Evolutionary conservation across 1,140 invertebrate species (phyloP).

Genomic region (Pachyrhynchus sulphureomaculatus): DNA sequence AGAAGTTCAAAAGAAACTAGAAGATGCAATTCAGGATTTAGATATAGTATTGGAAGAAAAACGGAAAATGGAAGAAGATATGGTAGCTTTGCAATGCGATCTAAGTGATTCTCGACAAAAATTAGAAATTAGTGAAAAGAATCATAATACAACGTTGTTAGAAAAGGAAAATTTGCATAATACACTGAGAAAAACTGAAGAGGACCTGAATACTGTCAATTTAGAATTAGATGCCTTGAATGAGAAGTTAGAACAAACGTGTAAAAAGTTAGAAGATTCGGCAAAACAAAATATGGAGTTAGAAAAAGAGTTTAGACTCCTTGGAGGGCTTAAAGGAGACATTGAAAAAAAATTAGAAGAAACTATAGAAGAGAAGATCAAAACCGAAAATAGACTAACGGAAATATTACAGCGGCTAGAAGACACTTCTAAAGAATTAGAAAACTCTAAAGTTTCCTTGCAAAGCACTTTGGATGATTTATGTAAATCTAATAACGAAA

Average conservation of each 20-base stretch:
- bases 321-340: too few relatives aligned
- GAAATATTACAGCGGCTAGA: too few relatives aligned
- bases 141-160: too few relatives aligned
- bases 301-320: too few relatives aligned
- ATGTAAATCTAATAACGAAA: not conserved
- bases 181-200: not conserved
- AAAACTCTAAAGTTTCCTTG: conserved; percentile 3
- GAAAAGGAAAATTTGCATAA: too few relatives aligned
- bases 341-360: not conserved
- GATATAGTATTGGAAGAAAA: conserved; percentile 4
- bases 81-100: too few relatives aligned
- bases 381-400: not conserved
- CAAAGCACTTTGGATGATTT: not conserved
- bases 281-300: too few relatives aligned
- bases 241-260: too few relatives aligned
- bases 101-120: not conserved
- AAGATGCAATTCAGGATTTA: not conserved
- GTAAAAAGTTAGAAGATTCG: too few relatives aligned
- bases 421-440: not conserved
- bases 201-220: not conserved
- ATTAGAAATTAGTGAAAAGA: not conserved
- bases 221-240: not conserved
- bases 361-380: not conserved
- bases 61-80: not conserved
- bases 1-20: conserved; percentile 39